These are phyloP conservation scores for Danio albolineatus DNA, from an alignment of 2,797 vertebrate species.

Conservation along the genomic window DNA sequence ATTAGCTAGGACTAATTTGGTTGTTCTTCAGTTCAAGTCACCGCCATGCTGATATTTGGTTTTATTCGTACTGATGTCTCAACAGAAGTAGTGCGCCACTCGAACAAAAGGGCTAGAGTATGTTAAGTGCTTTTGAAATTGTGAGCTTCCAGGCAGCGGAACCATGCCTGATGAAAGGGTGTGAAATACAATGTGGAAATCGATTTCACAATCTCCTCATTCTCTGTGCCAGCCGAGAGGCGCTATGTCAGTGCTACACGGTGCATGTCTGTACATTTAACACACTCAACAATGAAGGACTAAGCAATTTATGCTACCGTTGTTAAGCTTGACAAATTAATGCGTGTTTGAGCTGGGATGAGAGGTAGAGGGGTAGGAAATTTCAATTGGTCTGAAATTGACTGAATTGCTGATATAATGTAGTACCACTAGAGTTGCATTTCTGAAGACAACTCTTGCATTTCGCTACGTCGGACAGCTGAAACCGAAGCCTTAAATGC, in stretches of 20 bases:
- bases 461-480: conserved; percentile 45
- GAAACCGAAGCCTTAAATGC: conserved; percentile 41
- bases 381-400: conserved; percentile 62
- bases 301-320: conserved; percentile 63
- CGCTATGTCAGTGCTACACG: conserved; percentile 66
- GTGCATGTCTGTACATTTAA: conserved; percentile 74
- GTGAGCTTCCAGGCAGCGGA: conserved; percentile 78
- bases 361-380: conserved; percentile 56
- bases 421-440: conserved; percentile 60
- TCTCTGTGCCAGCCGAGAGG: conserved; percentile 72
- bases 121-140: conserved; percentile 88
- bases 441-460: conserved; percentile 53
- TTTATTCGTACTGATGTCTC: conserved; percentile 85
- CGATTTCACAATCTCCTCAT: conserved; percentile 80
- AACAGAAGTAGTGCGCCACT: conserved; percentile 84
- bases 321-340: conserved; percentile 71
- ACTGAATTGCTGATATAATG: conserved; percentile 65
- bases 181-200: conserved; percentile 86
- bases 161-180: conserved; percentile 81
- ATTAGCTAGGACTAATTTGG: conserved; percentile 86
- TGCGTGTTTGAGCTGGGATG: conserved; percentile 64
- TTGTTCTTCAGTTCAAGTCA: conserved; percentile 86
- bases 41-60: conserved; percentile 79
- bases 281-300: conserved; percentile 69
- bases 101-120: conserved; percentile 83